Conservation (phyloP, 2,888 invertebrate species). For the Laspeyria flexula region DNA sequence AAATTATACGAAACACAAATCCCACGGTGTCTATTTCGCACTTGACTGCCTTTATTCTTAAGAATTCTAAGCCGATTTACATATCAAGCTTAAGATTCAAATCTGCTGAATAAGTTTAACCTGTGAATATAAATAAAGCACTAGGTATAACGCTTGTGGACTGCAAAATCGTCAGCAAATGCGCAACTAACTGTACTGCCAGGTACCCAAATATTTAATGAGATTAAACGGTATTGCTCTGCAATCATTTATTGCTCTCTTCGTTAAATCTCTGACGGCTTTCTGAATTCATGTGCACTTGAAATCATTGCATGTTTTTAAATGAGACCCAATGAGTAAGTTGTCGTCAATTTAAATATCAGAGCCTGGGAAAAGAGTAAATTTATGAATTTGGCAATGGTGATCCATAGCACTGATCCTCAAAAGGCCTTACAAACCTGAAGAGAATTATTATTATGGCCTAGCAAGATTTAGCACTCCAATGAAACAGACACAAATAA, state of each 20-base stretch:
- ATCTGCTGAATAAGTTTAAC: conserved; percentile 65
- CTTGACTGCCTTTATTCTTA: conserved; percentile 53
- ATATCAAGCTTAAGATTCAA: conserved; percentile 64
- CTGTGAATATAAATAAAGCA: conserved; percentile 67
- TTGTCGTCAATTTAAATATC: conserved; percentile 31
- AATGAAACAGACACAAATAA: too few species aligned
- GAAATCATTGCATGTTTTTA: conserved; percentile 39
- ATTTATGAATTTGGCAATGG: conserved; percentile 5
- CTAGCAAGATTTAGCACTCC: too few species aligned
- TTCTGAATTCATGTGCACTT: conserved; percentile 36
- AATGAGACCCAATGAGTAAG: conserved; percentile 32
- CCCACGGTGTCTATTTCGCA: conserved; percentile 44
- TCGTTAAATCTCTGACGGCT: conserved; percentile 20
- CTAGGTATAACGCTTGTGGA: conserved; percentile 60
- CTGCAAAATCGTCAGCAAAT: conserved; percentile 61
- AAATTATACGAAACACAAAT: conserved; percentile 38
- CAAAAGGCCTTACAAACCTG: too few species aligned
- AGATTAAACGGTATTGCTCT: conserved; percentile 56
- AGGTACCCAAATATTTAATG: conserved; percentile 49
- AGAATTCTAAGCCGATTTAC: conserved; percentile 63
- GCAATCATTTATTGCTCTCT: conserved; percentile 46
- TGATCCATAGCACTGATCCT: too few species aligned
- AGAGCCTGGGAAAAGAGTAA: conserved; percentile 24
- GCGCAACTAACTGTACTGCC: conserved; percentile 53
- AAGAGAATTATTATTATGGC: too few species aligned